A percentile compares a stretch with the other conserved stretches of the same genome.
Evolutionary conservation across 2,113 vertebrate species (phyloP).

Genomic region (Nansenia antarctica): DNA sequence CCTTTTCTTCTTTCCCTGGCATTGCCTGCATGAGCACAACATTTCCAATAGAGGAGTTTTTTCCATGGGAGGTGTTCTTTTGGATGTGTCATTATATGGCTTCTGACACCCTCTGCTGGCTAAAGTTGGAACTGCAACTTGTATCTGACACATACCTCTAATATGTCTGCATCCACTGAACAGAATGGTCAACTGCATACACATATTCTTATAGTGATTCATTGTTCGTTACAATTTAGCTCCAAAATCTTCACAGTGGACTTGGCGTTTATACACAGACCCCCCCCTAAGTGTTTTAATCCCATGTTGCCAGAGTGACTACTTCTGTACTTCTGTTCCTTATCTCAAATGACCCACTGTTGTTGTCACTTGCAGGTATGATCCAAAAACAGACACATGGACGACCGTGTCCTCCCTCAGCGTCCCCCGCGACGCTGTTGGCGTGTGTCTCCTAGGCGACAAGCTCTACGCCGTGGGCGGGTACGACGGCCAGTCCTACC

Average conservation of each 20-base stretch:
- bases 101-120: conserved; percentile 68
- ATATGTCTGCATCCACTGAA: background rate
- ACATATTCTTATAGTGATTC: no score
- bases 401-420: conserved; percentile 90
- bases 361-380: conserved; percentile 82
- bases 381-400: conserved; percentile 94
- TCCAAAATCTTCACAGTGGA: background rate
- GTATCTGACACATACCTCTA: background rate
- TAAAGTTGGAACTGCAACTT: background rate
- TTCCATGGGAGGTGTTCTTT: conserved; percentile 8
- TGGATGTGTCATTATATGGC: conserved; percentile 27
- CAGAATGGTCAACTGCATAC: no score
- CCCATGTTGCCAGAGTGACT: no score
- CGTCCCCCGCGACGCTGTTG: conserved; percentile 90
- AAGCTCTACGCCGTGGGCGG: conserved; percentile 91
- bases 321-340: no score
- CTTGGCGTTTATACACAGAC: no score
- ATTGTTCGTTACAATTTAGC: background rate
- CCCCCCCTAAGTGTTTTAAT: no score
- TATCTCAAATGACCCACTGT: no score
- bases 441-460: conserved; percentile 90
- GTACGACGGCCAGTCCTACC: conserved; percentile 91
- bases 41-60: background rate
- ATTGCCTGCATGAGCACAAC: background rate
- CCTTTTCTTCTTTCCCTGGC: no score